Base-by-base conservation (phyloP, 2,113 vertebrate species). In the Telmatochromis brichardi region DNA sequence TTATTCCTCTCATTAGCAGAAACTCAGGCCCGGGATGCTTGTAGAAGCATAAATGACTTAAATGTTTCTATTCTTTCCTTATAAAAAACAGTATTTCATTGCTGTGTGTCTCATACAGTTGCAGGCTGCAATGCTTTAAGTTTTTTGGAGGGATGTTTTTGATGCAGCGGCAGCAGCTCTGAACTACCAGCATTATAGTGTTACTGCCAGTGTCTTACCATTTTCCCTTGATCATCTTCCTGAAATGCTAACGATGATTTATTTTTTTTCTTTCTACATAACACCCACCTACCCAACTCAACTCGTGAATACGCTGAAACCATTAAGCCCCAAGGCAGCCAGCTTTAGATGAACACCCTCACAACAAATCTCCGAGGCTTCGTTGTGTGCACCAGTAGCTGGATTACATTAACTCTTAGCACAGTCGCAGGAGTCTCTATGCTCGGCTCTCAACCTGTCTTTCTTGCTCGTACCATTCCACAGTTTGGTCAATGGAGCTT, bases 401-500 rank as follows among this genome's bases (percentile, higher is more conserved):
- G 87, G 60, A 84, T 89, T 89, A 90, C 80, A 68, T 42, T 85
- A 80, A 71, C 78, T 68, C 58, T 37, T 37, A 57, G 40, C 28
- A 50, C 42, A 57, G 71, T 78, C n/a, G 81, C 80, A 53, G 9
- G 79, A 78, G 68, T 82, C 40, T 87, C 47, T 37, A n/a, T 87
- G 40, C 58, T 35, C 6, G 8, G 33, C 54, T 89, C 80, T 53
- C 26, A 85, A 84, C 89, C 73, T 45, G 60, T 85, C 58, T 88
- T 81, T 90, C 65, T 50, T 47, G 60, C 51, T 73, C 82, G 50
- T 81, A 83, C 82, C 54, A 83, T 83, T 90, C 89, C 90, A 84
- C 89, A 85, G 82, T 85, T 80, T 86, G 37, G 81, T 96, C 92
- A 96, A 95, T 90, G 91, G 88, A 58, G 92, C 88, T 88, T 93